These are phyloP conservation scores for Pseudoatta argentina DNA, from an alignment of 1,140 invertebrate genomes.

Conservation along the genomic window DNA sequence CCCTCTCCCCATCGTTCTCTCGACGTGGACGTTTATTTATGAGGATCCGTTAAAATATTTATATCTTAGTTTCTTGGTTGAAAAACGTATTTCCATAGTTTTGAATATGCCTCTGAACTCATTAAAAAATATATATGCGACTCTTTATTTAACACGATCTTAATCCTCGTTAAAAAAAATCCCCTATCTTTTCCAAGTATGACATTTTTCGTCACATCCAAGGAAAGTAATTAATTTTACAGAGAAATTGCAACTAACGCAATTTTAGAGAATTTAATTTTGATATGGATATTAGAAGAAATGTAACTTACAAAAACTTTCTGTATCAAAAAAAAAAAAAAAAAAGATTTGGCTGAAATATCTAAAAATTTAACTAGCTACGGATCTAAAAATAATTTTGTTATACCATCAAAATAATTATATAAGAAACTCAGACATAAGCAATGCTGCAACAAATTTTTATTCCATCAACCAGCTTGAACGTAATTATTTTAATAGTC, in stretches of 20 bases:
- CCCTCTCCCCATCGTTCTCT: neutral
- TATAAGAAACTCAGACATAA: no score
- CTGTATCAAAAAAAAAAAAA: neutral
- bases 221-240: constrained; percentile 4
- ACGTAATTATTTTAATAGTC: no score
- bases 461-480: no score
- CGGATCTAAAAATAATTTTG: no score
- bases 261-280: neutral
- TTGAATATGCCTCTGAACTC: neutral
- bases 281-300: neutral
- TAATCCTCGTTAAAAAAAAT: neutral
- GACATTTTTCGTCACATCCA: constrained; percentile 1
- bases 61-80: constrained; percentile 12
- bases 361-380: no score
- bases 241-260: neutral
- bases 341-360: no score
- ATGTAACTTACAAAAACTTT: neutral
- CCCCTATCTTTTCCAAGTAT: neutral
- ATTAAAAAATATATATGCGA: constrained; percentile 14
- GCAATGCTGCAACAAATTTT: no score
- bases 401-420: no score
- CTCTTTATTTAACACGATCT: constrained; percentile 19
- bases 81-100: constrained; percentile 15
- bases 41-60: constrained; percentile 46
- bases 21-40: constrained; percentile 5